Base-by-base conservation (phyloP, 2,797 vertebrate species). In the Sciurus vulgaris region DNA sequence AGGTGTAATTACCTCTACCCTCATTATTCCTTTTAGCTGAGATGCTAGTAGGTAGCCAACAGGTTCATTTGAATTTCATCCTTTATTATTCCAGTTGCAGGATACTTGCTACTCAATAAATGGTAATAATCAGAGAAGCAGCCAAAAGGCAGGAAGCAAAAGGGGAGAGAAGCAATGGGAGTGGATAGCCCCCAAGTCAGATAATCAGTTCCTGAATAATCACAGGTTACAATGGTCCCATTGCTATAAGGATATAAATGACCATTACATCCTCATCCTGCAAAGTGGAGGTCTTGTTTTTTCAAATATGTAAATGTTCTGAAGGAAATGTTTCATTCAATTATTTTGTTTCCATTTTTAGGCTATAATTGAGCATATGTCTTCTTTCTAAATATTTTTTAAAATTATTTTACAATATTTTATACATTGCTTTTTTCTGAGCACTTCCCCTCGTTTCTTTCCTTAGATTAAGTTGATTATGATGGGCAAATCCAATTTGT, bases 1-100 rank as follows among this genome's bases (percentile, higher is more conserved):
- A 67, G 20, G 15, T 41, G 30, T 59, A 86, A 51, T 20, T 24
- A 59, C 6, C 51, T 79, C 17, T 88, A 26, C 3, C 6, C n/a
- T 93, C 47, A 79, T 79, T 79, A 61, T 86, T 89, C 24, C 33
- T 94, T 20, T 79, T 78, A 79, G 26, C 35, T 47, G 41, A 67
- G 47, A 79, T 74, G 56, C 44, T 84, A 70, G 33, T 47, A 77
- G 41, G 77, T 76, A 47, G 15, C 61, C 78, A 94, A 54, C 33
- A 85, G 47, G 30, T 17, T 86, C n/a, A 56, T 83, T 89, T 86
- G 51, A 91, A 86, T 90, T 82, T 94, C 28, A 63, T 78, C 59
- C 74, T 87, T 91, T 87, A 83, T 91, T 88, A 88, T 91, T 94
- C 35, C 20, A 65, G 92, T 79, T 89, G 35, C 86, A 96, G 88